Evolutionary conservation across 2,113 vertebrate species (phyloP).

Genomic region (Zosterops borbonicus): DNA sequence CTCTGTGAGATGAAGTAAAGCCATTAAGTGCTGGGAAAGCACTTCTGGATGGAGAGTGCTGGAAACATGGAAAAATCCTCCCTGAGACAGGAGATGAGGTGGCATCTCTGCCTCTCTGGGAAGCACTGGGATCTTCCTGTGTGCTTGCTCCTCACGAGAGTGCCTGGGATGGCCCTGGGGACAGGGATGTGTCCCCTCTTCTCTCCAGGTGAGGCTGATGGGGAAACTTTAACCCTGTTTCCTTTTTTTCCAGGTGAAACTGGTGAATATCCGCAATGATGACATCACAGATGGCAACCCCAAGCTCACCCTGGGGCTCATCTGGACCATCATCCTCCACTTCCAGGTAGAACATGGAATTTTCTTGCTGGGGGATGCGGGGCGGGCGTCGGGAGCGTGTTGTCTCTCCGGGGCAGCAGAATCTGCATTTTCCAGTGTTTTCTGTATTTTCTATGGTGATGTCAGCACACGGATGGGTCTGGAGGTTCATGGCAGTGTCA

Average conservation of each 20-base stretch:
- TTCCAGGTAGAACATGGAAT: conserved; percentile 85
- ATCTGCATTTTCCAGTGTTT: not conserved
- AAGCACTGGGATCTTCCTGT: not conserved
- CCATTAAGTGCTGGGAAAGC: not conserved
- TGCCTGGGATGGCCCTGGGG: not conserved
- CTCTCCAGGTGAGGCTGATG: not conserved
- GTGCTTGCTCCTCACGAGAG: rapidly evolving
- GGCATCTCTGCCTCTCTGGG: not conserved
- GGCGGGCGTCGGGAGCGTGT: rapidly evolving
- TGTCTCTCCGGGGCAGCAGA: not conserved
- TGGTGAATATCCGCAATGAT: conserved; percentile 97
- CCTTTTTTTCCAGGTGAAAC: conserved; percentile 84
- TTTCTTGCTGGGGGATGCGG: rapidly evolving
- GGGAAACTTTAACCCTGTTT: not conserved
- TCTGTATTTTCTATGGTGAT: rapidly evolving
- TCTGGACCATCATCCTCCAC: conserved; percentile 99
- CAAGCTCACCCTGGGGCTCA: conserved; percentile 94
- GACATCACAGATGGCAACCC: conserved; percentile 98
- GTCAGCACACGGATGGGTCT: rapidly evolving
- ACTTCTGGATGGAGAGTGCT: not conserved
- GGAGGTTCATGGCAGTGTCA: not conserved
- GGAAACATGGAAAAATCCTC: not conserved
- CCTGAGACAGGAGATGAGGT: rapidly evolving
- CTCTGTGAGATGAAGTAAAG: not conserved
- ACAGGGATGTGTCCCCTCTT: not conserved